Base-by-base conservation (phyloP, 2,888 invertebrate genomes). In the Lasioglossum zephyrum region DNA sequence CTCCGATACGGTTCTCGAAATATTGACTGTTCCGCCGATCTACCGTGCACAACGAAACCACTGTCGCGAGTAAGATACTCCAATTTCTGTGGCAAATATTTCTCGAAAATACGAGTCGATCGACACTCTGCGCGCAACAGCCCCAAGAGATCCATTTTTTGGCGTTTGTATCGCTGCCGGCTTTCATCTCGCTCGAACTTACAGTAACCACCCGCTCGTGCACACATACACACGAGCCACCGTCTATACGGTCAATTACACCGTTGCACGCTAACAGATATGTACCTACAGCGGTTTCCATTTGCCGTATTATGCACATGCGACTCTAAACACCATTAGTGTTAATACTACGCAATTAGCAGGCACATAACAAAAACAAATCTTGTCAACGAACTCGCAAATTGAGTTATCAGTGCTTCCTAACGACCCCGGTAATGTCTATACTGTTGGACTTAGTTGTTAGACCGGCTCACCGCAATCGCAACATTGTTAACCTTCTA, bases 231-330 rank as follows among this genome's bases (percentile, higher is more conserved):
- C 70, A 26, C 41, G 39, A 82, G 31, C 53, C 78, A 22, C 26
- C 84, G 75, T 84, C 74, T 84, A 77, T 75, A 84, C 84, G 77
- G 77, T 78, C 84, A 75, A 84, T 84, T 84, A 78, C 84, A 72
- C 75, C 36, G 26, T 22, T 49, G n/a, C 69, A 60, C 13, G 31
- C 57, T 69, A 39, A 26, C 74, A 63, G 72, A 74, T 57, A 78
- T 74, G 78, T 78, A 63, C 63, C 6, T 63, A 63, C 78, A 44
- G 39, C 11, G 74, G 74, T 63, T 47, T 75, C 72, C 53, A 47
- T 41, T 26, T 49, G 31, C 63, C 57, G 84, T 75, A 77, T 76
- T 63, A 49, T 76, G 39, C 76, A 57, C 76, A 69, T 79, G 47
- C 57, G 57, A 79, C 69, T 79, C 57, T 60, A 47, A 76, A 69